These are phyloP conservation scores for Anastrepha obliqua DNA, from an alignment of 1,140 invertebrate species.

Conservation along the genomic window DNA sequence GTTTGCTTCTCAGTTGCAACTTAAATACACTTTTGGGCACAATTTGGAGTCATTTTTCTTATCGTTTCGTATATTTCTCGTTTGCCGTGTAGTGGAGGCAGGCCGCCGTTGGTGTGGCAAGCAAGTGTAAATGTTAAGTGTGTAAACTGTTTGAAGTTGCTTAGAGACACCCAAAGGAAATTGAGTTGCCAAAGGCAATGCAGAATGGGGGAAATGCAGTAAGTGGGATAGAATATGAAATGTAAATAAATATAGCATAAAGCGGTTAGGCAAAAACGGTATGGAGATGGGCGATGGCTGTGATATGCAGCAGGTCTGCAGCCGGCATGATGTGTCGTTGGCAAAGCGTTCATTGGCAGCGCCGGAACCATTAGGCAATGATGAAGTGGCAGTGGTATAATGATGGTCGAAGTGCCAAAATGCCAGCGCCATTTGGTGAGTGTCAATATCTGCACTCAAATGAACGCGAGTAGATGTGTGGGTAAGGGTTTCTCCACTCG, in stretches of 20 bases:
- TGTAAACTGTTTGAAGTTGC: slow-evolving; percentile 47
- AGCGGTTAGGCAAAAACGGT: neutral
- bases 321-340: neutral
- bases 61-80: slow-evolving; percentile 25
- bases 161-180: slow-evolving; percentile 48
- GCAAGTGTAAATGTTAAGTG: slow-evolving; percentile 14
- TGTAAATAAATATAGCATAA: neutral
- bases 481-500: neutral
- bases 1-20: neutral
- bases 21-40: slow-evolving; percentile 48
- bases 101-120: neutral
- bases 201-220: neutral
- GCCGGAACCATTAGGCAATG: slow-evolving; percentile 43
- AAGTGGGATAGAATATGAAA: slow-evolving; percentile 9
- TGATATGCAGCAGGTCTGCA: slow-evolving; percentile 18
- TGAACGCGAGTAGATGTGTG: neutral
- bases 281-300: neutral
- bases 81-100: neutral
- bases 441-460: neutral
- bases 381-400: slow-evolving; percentile 37
- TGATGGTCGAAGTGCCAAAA: slow-evolving; percentile 46
- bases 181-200: slow-evolving; percentile 24
- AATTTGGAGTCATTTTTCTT: slow-evolving; percentile 48
- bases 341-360: slow-evolving; percentile 11
- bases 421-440: neutral